A percentile compares a stretch with the other conserved stretches of the same genome.
These are phyloP conservation scores for Parasteatoda tepidariorum DNA, from an alignment of 1,140 invertebrate genomes.

Conservation along the genomic window DNA sequence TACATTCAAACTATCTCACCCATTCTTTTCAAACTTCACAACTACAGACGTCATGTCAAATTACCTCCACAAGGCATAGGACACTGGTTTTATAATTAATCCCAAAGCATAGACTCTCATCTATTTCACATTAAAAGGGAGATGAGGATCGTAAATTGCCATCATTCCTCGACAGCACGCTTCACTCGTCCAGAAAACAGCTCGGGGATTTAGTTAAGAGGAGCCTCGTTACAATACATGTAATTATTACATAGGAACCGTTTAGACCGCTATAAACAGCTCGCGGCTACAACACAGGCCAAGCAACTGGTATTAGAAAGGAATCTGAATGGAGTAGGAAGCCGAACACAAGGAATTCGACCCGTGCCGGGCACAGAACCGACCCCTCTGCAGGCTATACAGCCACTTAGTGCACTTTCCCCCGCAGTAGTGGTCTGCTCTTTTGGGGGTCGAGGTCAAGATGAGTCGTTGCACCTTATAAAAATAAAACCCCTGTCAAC, in stretches of 20 bases:
- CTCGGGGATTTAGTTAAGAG: too few relatives aligned
- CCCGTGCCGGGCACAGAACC: neutral
- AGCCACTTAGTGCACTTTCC: slow-evolving; percentile 7
- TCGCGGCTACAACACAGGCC: neutral
- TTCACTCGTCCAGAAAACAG: too few relatives aligned
- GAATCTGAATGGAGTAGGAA: slow-evolving; percentile 1
- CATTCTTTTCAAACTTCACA: too few relatives aligned
- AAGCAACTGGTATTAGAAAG: slow-evolving; percentile 17
- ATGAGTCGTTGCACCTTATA: slow-evolving; percentile 34
- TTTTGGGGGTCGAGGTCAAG: slow-evolving; percentile 32
- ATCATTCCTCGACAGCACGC: too few relatives aligned
- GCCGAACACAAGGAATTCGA: slow-evolving; percentile 13
- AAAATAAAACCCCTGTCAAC: neutral
- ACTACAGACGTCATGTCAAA: too few relatives aligned
- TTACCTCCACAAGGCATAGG: too few relatives aligned
- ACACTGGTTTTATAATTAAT: too few relatives aligned
- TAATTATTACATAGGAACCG: slow-evolving; percentile 1
- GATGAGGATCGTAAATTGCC: too few relatives aligned
- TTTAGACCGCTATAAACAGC: slow-evolving; percentile 13
- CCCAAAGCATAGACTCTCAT: too few relatives aligned
- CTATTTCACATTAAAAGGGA: too few relatives aligned
- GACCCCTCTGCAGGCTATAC: slow-evolving; percentile 7
- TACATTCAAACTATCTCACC: too few relatives aligned
- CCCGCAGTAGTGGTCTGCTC: too few relatives aligned
- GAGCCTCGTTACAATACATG: neutral